phyloP scores from a whole-genome alignment of 2,888 invertebrate species.

The Apamea monoglypha region DNA sequence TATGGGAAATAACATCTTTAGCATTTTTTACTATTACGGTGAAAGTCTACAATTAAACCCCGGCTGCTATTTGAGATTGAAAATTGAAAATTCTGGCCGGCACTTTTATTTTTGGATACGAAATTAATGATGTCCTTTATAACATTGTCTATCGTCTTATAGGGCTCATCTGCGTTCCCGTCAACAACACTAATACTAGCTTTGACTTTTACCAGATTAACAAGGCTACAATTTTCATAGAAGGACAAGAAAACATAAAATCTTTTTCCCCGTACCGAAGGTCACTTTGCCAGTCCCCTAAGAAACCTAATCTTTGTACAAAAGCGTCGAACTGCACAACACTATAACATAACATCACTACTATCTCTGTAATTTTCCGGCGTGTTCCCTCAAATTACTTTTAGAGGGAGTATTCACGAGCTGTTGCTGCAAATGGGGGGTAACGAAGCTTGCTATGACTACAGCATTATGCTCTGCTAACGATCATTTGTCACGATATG shows the following conservation, averaged over 20 bases:
- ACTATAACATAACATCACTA: constrained; percentile 33
- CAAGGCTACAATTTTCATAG: background rate
- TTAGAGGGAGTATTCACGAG: constrained; percentile 60
- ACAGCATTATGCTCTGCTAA: constrained; percentile 30
- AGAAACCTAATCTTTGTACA: background rate
- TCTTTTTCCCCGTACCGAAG: background rate
- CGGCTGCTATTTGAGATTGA: too few relatives aligned
- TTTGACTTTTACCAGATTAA: background rate
- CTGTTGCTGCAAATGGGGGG: constrained; percentile 67
- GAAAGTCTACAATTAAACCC: too few relatives aligned
- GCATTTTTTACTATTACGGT: too few relatives aligned
- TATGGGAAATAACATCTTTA: too few relatives aligned
- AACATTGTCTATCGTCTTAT: background rate
- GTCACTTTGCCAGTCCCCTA: background rate
- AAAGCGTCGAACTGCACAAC: background rate
- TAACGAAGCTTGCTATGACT: constrained; percentile 59
- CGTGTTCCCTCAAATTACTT: constrained; percentile 70
- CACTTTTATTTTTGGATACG: too few relatives aligned
- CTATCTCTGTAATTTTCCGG: constrained; percentile 69
- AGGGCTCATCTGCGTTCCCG: background rate
- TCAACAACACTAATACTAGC: background rate
- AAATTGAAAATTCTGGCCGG: too few relatives aligned
- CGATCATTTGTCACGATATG: constrained; percentile 48
- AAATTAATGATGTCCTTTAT: too few relatives aligned
- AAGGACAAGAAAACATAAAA: background rate